A percentile compares a stretch with the other conserved stretches of the same genome.
Evolutionary conservation across 1,140 invertebrate species (phyloP).

Genomic region (Doryteuthis pealeii): DNA sequence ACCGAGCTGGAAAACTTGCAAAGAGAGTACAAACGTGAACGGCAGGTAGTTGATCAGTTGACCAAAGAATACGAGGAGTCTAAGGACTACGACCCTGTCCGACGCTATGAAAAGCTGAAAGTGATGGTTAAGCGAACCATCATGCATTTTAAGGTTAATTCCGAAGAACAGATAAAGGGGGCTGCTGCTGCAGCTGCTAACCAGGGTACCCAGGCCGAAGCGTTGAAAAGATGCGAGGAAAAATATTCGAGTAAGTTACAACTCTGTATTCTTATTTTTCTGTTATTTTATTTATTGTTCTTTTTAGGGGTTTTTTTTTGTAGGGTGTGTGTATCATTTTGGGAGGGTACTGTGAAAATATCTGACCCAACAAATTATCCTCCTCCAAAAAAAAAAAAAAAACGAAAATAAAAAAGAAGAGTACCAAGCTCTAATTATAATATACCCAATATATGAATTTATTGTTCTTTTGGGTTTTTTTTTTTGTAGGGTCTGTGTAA

Average conservation of each 20-base stretch:
- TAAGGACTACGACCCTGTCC: constrained; percentile 51
- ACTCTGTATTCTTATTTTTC: not conserved
- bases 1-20: constrained; percentile 38
- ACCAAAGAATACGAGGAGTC: constrained; percentile 48
- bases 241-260: constrained; percentile 32
- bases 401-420: no score
- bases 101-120: constrained; percentile 46
- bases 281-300: no score
- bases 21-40: constrained; percentile 43
- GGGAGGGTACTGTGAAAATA: no score
- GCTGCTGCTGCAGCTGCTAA: constrained; percentile 26
- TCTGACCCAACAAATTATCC: no score
- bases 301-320: no score
- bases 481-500: no score
- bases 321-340: not conserved
- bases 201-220: constrained; percentile 36
- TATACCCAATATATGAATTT: no score
- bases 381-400: no score
- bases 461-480: no score
- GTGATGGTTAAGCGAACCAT: constrained; percentile 53
- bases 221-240: constrained; percentile 33
- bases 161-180: constrained; percentile 32
- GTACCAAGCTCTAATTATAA: no score
- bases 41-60: constrained; percentile 49
- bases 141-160: constrained; percentile 49